Conservation (phyloP, 2,888 invertebrate species). For the Taphrorychus bicolor region DNA sequence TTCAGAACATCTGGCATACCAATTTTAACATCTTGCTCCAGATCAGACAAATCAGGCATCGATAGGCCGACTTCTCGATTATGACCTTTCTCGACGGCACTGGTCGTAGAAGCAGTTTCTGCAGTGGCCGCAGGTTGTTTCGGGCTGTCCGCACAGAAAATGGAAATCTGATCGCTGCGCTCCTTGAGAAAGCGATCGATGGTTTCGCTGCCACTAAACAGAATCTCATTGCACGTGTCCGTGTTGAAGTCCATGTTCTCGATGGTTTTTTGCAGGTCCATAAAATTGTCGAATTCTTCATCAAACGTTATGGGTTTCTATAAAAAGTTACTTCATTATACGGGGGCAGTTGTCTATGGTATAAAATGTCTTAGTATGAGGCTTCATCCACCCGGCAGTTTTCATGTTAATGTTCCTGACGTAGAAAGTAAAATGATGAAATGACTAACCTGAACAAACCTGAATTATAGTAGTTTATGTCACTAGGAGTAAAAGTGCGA, state of each 20-base stretch:
- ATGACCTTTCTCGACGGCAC: slow-evolving; percentile 28
- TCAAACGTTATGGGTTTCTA: slow-evolving; percentile 4
- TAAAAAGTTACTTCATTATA: not conserved
- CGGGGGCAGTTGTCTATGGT: no score
- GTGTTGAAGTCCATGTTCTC: slow-evolving; percentile 51
- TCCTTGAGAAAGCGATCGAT: slow-evolving; percentile 46
- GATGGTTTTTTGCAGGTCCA: slow-evolving; percentile 47
- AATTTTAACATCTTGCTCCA: slow-evolving; percentile 39
- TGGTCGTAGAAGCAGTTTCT: no score
- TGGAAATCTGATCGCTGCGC: slow-evolving; percentile 45
- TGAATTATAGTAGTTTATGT: no score
- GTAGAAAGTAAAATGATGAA: no score
- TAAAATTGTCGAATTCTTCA: slow-evolving; percentile 36
- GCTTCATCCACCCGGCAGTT: no score
- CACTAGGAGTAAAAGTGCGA: no score
- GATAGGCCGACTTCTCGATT: slow-evolving; percentile 52
- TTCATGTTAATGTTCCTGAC: no score
- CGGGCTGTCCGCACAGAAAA: slow-evolving; percentile 43
- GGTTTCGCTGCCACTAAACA: slow-evolving; percentile 43
- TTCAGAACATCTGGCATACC: not conserved
- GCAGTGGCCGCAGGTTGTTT: not conserved
- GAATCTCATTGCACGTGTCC: slow-evolving; percentile 44
- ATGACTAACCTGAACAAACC: no score
- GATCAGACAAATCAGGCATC: slow-evolving; percentile 55
- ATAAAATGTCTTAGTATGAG: no score